Percentiles rank a stretch among this genome's conserved stretches.
These are phyloP conservation scores for Rana temporaria DNA, from an alignment of 2,113 vertebrate genomes.

Conservation along the genomic window DNA sequence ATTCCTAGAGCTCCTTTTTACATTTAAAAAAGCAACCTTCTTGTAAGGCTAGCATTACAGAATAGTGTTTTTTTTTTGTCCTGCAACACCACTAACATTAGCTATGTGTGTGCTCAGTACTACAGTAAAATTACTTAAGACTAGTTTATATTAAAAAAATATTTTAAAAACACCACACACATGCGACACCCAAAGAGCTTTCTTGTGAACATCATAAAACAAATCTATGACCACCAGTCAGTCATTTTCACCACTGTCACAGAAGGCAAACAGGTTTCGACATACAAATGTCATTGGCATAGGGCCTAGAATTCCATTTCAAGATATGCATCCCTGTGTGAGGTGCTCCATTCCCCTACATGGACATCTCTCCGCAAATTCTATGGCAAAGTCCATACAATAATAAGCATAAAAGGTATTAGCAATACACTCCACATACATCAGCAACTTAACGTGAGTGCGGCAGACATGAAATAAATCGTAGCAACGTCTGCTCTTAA, in stretches of 20 bases:
- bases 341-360: slow-evolving; percentile 82
- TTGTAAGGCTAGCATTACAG: too few relatives aligned
- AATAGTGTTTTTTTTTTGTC: too few relatives aligned
- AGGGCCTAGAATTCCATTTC: slow-evolving; percentile 77
- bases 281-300: slow-evolving; percentile 77
- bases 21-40: too few relatives aligned
- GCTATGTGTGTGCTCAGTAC: not conserved
- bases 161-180: not conserved
- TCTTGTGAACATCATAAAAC: slow-evolving; percentile 30
- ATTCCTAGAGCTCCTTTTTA: too few relatives aligned
- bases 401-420: slow-evolving; percentile 62
- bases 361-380: slow-evolving; percentile 78
- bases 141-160: too few relatives aligned
- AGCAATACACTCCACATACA: slow-evolving; percentile 22
- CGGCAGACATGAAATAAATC: slow-evolving; percentile 25
- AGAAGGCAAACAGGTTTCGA: slow-evolving; percentile 74
- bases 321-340: slow-evolving; percentile 68
- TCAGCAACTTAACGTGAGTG: slow-evolving; percentile 17
- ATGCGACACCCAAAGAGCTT: not conserved
- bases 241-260: slow-evolving; percentile 63
- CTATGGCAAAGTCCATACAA: slow-evolving; percentile 68
- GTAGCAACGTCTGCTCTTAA: not conserved
- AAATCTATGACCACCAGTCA: slow-evolving; percentile 46
- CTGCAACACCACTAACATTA: too few relatives aligned
- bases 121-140: not conserved